Conservation (phyloP, 2,797 vertebrate species). For the Leuciscus waleckii region DNA sequence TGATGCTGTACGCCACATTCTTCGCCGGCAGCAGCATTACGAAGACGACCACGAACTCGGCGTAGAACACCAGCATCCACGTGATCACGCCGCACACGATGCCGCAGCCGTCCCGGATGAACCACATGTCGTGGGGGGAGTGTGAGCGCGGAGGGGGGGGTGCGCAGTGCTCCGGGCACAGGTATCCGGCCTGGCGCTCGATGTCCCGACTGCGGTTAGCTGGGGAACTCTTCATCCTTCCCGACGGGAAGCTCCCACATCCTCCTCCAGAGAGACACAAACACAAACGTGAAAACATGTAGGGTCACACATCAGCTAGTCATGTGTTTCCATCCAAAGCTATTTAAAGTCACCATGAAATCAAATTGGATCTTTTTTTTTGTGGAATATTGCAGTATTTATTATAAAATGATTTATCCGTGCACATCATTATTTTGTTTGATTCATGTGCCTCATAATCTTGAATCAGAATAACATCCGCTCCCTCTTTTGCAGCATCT, state of each 20-base stretch:
- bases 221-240: conserved; percentile 87
- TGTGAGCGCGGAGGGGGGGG: conserved; percentile 82
- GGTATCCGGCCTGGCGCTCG: conserved; percentile 93
- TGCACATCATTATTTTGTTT: no score
- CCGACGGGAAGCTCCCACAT: conserved; percentile 72
- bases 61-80: conserved; percentile 95
- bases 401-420: no score
- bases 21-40: conserved; percentile 93
- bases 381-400: no score
- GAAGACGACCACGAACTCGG: conserved; percentile 96
- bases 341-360: no score
- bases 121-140: conserved; percentile 90
- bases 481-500: no score
- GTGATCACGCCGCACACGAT: conserved; percentile 93
- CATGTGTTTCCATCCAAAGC: no score
- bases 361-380: no score
- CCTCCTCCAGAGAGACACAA: conserved; percentile 15
- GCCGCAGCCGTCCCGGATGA: conserved; percentile 96
- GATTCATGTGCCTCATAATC: no score
- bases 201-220: conserved; percentile 92
- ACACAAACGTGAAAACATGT: no score
- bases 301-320: no score
- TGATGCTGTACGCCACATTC: conserved; percentile 86
- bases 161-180: conserved; percentile 90
- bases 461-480: no score